Conservation (phyloP, 2,113 vertebrate genomes). For the Melanostigma gelatinosum region DNA sequence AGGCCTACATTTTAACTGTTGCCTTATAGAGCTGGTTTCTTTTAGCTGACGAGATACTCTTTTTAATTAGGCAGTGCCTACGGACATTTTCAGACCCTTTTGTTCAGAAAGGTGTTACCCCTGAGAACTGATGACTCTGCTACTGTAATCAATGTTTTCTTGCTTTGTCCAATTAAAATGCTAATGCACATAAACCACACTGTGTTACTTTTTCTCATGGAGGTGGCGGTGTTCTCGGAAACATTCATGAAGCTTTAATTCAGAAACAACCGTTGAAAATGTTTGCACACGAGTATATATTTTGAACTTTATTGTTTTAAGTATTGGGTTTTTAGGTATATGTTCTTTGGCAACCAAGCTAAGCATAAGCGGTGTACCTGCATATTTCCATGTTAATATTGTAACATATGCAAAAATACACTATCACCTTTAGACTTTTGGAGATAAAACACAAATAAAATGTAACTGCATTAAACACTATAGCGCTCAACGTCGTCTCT, state of each 20-base stretch:
- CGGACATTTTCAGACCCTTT: constrained; percentile 76
- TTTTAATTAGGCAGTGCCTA: constrained; percentile 83
- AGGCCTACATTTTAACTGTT: constrained; percentile 78
- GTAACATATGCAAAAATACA: too few relatives aligned
- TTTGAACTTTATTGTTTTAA: neutral
- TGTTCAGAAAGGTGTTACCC: constrained; percentile 78
- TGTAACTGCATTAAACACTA: too few relatives aligned
- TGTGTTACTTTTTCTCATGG: neutral
- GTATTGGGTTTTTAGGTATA: too few relatives aligned
- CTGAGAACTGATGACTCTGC: constrained; percentile 80
- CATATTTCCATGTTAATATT: too few relatives aligned
- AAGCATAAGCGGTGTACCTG: too few relatives aligned
- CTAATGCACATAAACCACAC: constrained; percentile 75
- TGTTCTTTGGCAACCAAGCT: too few relatives aligned
- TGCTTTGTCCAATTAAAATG: constrained; percentile 85
- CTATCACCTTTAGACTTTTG: too few relatives aligned
- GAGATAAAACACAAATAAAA: too few relatives aligned
- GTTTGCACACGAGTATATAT: neutral
- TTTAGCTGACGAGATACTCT: constrained; percentile 77
- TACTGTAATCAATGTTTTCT: constrained; percentile 83
- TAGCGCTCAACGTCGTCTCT: too few relatives aligned
- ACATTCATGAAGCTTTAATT: neutral
- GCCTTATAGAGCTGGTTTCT: constrained; percentile 83
- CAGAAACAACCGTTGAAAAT: neutral
- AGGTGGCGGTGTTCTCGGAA: neutral